Percentiles rank a stretch among this genome's conserved stretches.
These are phyloP conservation scores for Rhinolophus sinicus DNA, from an alignment of 2,113 vertebrate species.

Conservation along the genomic window DNA sequence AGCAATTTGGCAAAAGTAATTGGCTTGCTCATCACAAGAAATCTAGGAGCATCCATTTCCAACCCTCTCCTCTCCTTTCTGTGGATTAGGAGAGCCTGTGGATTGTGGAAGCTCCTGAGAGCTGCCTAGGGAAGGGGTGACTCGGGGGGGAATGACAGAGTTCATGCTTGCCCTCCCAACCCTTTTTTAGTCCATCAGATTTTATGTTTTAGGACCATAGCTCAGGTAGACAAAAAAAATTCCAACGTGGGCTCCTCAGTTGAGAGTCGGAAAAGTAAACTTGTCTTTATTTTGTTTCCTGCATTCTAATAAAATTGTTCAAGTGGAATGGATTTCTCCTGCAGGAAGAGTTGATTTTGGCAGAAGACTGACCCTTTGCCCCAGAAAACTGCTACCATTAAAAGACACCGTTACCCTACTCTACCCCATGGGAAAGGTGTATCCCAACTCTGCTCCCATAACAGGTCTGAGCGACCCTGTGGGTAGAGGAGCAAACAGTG, in stretches of 20 bases:
- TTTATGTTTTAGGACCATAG: neutral
- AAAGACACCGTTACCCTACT: neutral
- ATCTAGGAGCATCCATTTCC: neutral
- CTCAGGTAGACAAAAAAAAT: neutral
- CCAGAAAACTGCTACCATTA: neutral
- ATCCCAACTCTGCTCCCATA: neutral
- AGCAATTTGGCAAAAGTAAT: constrained; percentile 81
- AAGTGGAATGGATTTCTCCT: constrained; percentile 27
- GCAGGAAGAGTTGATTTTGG: neutral
- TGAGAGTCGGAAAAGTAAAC: constrained; percentile 35
- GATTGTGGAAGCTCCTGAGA: neutral
- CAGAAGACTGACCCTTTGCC: neutral
- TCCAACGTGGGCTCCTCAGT: neutral
- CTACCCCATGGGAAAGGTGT: neutral
- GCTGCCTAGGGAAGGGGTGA: neutral
- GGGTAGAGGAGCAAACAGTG: neutral
- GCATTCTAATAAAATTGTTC: neutral
- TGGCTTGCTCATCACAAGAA: constrained; percentile 75
- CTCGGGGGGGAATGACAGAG: neutral
- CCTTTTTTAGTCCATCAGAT: neutral
- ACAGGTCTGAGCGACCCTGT: neutral
- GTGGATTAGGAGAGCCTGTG: neutral
- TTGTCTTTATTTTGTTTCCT: constrained; percentile 29
- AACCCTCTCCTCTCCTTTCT: neutral
- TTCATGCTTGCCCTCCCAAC: neutral